Base-by-base conservation (phyloP, 2,113 vertebrate species). In the Corythaeola cristata region DNA sequence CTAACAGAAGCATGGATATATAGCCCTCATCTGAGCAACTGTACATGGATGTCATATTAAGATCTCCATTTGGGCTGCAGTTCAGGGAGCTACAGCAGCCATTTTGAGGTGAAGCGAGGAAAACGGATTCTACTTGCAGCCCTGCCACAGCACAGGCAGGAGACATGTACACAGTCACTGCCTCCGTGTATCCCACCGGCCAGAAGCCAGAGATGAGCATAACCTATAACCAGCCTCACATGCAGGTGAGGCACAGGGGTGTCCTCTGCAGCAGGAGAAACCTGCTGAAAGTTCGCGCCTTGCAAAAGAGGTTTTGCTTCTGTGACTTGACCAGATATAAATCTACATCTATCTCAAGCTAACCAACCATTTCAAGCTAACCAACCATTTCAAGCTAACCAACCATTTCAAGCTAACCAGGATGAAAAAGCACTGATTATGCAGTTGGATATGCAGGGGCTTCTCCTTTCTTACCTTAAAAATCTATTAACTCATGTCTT, bases 111-210 rank as follows among this genome's bases (percentile, higher is more conserved):
- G 37, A 87, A 64, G 27, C 8, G 15, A 47, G 75, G 39, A 37
- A 33, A 53, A 30, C 3, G 0, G 35, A 44, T 73, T 56, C 23
- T 11, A 30, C 23, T 10, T 33, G 18, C 18, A 41, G 32, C 58
- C 13, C 47, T 56, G 47, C 18, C 27, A 49, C 0, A 1, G 52
- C 47, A 26, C 8, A 56, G 27, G 74, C 45, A 62, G 44, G 22
- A 52, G 35, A n/a, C 44, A 17, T 0, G 0, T 6, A 19, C 11
- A 30, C 8, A 39, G 14, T 6, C 35, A 9, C 0, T 0, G 26
- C 10, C 18, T 50, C 10, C 28, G 39, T 18, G 58, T 1, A 15
- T 32, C 19, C n/a, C 32, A 2, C 18, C 26, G 52, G 35, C 30
- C n/a, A 63, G 58, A 7, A 78, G 11, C 15, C 66, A 66, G 33